Evolutionary conservation across 2,113 vertebrate genomes (phyloP).

Genomic region (Neogale vison): DNA sequence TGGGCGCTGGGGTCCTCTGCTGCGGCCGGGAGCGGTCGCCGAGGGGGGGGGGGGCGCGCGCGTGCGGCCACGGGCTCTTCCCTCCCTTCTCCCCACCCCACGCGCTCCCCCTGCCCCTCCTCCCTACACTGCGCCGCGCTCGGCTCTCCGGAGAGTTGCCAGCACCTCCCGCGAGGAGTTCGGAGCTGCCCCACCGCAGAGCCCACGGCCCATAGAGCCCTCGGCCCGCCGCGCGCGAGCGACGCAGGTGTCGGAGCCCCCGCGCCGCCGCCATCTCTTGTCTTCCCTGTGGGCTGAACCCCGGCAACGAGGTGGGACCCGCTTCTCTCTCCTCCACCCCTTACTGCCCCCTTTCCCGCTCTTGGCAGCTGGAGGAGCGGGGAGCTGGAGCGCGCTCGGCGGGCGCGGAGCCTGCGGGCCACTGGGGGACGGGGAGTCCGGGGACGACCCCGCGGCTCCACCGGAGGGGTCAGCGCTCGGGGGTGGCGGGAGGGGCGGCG

Average conservation of each 20-base stretch:
- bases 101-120: neutral
- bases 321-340: neutral
- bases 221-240: neutral
- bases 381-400: neutral
- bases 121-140: neutral
- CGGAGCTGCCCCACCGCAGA: neutral
- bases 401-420: neutral
- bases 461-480: rapidly evolving
- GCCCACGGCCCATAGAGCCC: neutral
- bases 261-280: neutral
- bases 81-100: neutral
- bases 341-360: neutral
- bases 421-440: neutral
- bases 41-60: neutral
- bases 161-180: neutral
- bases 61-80: neutral
- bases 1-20: neutral
- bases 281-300: neutral
- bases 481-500: neutral
- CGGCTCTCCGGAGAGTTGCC: neutral
- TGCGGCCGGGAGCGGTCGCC: rapidly evolving
- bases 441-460: neutral
- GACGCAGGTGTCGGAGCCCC: neutral
- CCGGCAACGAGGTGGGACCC: neutral
- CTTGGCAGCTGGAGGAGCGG: neutral